Evolutionary conservation across 2,888 invertebrate genomes (phyloP), one percentile per base, ranked within the genome.

Genomic region (Urechis unicinctus): DNA sequence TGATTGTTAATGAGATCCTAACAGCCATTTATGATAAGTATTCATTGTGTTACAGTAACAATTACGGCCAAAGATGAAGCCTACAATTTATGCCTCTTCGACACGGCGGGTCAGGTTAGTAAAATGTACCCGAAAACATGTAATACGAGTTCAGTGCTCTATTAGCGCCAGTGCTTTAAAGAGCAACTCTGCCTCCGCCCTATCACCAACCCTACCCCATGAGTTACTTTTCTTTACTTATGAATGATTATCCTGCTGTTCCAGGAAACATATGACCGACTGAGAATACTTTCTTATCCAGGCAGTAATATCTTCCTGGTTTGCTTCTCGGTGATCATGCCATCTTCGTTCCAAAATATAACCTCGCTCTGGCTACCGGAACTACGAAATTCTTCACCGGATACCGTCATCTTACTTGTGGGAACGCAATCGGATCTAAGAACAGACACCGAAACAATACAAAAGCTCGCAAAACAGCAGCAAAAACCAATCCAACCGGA

Each of bases 291-390:
- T 47, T 91, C 91, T 79, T 94, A 94, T 80, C 91, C 93, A 3
- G 90, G 89, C 66, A 89, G 92, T 2, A 91, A 94, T 78, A 91
- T 94, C 58, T 89, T 94, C 76, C 84, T 95, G 78, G 83, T 94
- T 68, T 94, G 93, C 82, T 94, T 93, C 82, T 91, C 89, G 59
- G 87, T 93, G 59, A 89, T 92, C 54, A 85, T 87, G 53, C 92
- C 91, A 1, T 85, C 87, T 61, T 89, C 92, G 42, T 92, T 91
- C 80, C 83, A 86, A 56, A 91, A 91, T 56, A 87, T 91, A 6
- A 84, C 85, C 57, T 86, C 87, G 65, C 85, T 91, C 71, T 95
- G 94, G 94, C 85, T 89, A 50, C 86, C 88, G 31, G 92, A 92
- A 77, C 81, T 91, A 41, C 76, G 81, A 43, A 79, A 80, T 61